Evolutionary conservation across 2,888 invertebrate species (phyloP).

Genomic region (Esperia sulphurella): DNA sequence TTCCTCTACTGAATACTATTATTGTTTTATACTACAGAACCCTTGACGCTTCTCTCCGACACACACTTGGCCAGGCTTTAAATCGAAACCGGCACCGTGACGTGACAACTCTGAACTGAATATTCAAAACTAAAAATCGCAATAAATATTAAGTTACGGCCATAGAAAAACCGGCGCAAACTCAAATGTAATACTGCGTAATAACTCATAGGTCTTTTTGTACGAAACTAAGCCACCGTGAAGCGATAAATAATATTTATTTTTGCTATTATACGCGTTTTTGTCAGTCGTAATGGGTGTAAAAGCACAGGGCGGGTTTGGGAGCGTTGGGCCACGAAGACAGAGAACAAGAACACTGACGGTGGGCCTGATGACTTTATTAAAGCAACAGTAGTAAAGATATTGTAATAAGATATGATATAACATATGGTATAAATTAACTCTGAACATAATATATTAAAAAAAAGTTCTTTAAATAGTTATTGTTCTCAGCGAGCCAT

Average conservation of each 20-base stretch:
- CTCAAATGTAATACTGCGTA: slow-evolving; percentile 71
- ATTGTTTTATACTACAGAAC: background rate
- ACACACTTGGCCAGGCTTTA: slow-evolving; percentile 18
- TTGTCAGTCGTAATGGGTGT: slow-evolving; percentile 75
- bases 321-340: slow-evolving; percentile 27
- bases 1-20: too few species aligned
- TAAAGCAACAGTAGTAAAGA: too few species aligned
- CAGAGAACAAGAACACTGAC: slow-evolving; percentile 11
- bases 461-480: too few species aligned
- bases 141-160: slow-evolving; percentile 75
- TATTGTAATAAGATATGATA: too few species aligned
- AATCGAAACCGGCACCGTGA: slow-evolving; percentile 59
- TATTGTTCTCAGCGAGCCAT: too few species aligned
- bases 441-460: too few species aligned
- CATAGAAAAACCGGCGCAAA: slow-evolving; percentile 70
- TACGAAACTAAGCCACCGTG: slow-evolving; percentile 76
- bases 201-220: slow-evolving; percentile 76
- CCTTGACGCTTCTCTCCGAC: background rate
- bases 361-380: background rate
- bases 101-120: slow-evolving; percentile 67
- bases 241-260: slow-evolving; percentile 79
- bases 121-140: slow-evolving; percentile 68
- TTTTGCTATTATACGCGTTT: slow-evolving; percentile 78
- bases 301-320: slow-evolving; percentile 48
- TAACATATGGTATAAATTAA: too few species aligned